phyloP scores from a whole-genome alignment of 2,888 invertebrate genomes.

The Brassicogethes aeneus region DNA sequence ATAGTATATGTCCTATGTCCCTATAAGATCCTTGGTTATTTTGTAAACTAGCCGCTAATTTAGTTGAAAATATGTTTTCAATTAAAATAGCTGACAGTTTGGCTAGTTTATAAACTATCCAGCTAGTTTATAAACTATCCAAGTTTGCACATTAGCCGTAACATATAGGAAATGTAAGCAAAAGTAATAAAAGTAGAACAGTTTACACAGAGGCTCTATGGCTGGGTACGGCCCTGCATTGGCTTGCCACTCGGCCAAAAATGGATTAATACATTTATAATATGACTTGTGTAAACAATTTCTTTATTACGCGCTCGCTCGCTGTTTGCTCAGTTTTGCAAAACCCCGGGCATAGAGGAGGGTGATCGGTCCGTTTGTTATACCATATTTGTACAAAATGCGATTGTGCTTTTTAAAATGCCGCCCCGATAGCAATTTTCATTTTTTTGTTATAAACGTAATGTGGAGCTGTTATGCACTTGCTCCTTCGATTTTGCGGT shows the following conservation, averaged over 20 bases:
- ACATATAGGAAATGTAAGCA: too few species aligned
- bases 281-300: conserved; percentile 38
- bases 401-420: conserved; percentile 23
- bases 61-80: too few species aligned
- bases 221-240: conserved; percentile 27
- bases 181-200: too few species aligned
- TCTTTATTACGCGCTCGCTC: conserved; percentile 32
- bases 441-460: conserved; percentile 6
- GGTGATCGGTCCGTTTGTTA: conserved; percentile 12
- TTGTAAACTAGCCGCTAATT: too few species aligned
- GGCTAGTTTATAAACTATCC: too few species aligned
- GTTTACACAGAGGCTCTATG: too few species aligned
- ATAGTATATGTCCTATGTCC: too few species aligned
- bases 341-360: conserved; percentile 25
- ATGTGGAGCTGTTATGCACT: conserved; percentile 8
- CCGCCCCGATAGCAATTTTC: conserved; percentile 6
- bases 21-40: too few species aligned
- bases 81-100: too few species aligned
- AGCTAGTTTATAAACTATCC: too few species aligned
- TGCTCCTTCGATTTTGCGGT: conserved; percentile 9
- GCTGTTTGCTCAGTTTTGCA: conserved; percentile 34
- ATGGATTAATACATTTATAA: conserved; percentile 44
- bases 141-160: too few species aligned
- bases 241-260: conserved; percentile 37
- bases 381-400: conserved; percentile 10